Evolutionary conservation across 2,797 vertebrate genomes (phyloP).

Genomic region (Microctenopoma steveboyesi): DNA sequence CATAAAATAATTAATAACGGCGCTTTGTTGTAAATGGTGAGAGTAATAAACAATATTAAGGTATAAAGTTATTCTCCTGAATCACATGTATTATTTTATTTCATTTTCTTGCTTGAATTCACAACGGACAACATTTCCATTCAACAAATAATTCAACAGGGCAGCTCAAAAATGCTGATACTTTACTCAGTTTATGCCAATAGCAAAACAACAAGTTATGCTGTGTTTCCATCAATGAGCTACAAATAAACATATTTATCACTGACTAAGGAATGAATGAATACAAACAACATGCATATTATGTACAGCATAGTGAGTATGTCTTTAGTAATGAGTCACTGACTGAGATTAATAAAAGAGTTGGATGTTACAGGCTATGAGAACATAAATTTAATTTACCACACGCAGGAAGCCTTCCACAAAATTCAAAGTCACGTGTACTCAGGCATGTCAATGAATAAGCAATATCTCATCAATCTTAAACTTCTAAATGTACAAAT

Average conservation of each 20-base stretch:
- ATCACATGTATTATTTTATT: not conserved
- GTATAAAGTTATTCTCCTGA: conserved; percentile 3
- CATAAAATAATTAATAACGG: not conserved
- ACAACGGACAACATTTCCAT: not conserved
- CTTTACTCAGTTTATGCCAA: conserved; percentile 21
- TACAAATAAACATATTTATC: conserved; percentile 37
- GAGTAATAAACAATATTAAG: conserved; percentile 9
- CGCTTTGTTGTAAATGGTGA: not conserved
- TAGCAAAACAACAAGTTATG: conserved; percentile 11
- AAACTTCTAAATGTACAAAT: conserved; percentile 2
- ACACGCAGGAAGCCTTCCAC: conserved; percentile 23
- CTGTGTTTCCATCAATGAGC: conserved; percentile 7
- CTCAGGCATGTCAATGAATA: conserved; percentile 37
- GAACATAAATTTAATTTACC: conserved; percentile 44
- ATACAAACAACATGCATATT: conserved; percentile 26
- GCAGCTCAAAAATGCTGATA: not conserved
- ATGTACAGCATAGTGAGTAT: conserved; percentile 13
- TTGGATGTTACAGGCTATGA: conserved; percentile 29
- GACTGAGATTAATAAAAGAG: conserved; percentile 28
- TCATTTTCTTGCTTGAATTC: conserved; percentile 7
- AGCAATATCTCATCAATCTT: conserved; percentile 9
- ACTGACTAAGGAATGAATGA: conserved; percentile 31
- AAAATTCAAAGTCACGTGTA: conserved; percentile 45
- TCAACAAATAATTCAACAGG: conserved; percentile 6
- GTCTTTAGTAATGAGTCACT: conserved; percentile 37